These are phyloP conservation scores for Ophiodon elongatus DNA, from an alignment of 2,113 vertebrate species.

Conservation along the genomic window DNA sequence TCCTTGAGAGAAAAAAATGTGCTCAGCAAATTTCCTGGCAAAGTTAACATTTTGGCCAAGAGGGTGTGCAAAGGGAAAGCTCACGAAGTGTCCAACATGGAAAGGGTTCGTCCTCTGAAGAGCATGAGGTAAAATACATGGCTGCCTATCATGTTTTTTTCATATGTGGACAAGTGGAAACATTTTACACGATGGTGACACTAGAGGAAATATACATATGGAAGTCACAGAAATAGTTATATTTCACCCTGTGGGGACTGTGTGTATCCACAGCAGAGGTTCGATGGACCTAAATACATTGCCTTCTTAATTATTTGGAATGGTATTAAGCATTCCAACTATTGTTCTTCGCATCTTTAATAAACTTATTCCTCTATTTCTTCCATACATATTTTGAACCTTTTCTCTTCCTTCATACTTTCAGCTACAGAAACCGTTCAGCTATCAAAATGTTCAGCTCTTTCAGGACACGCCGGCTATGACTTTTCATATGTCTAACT, in stretches of 20 bases:
- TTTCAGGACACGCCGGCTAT: too few relatives aligned
- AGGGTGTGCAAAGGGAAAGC: background rate
- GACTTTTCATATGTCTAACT: too few relatives aligned
- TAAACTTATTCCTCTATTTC: too few relatives aligned
- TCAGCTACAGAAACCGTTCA: too few relatives aligned
- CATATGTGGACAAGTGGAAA: background rate
- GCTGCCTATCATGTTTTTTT: background rate
- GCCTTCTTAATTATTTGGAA: too few relatives aligned
- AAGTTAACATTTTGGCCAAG: conserved; percentile 3
- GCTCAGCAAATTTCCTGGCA: conserved; percentile 16
- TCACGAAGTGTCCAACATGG: background rate
- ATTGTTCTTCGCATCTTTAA: too few relatives aligned
- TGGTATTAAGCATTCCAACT: too few relatives aligned
- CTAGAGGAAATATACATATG: background rate
- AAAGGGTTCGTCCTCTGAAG: background rate
- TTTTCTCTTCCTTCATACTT: too few relatives aligned
- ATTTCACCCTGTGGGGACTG: background rate
- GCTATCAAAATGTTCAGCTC: too few relatives aligned
- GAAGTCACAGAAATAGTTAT: background rate
- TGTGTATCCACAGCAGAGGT: background rate
- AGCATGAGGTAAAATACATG: background rate
- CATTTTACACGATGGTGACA: background rate
- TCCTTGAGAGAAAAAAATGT: background rate
- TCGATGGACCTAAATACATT: background rate
- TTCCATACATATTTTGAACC: too few relatives aligned